phyloP scores from a whole-genome alignment of 2,797 vertebrate genomes.

The Pseudochromis fuscus region DNA sequence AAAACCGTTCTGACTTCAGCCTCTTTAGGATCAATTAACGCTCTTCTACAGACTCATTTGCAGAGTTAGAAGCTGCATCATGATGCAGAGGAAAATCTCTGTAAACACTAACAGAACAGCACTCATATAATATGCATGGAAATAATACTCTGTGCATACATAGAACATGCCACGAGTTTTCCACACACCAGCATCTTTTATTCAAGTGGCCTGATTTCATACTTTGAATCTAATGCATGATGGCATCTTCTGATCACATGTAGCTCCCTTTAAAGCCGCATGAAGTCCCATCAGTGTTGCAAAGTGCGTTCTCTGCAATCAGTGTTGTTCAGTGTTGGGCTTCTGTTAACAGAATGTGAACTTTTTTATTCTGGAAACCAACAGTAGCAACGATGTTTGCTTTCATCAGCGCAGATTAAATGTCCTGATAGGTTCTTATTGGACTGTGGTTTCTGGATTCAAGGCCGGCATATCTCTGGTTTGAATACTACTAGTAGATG shows the following conservation, averaged over 20 bases:
- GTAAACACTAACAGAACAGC: neutral
- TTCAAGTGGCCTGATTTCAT: conserved; percentile 71
- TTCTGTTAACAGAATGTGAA: neutral
- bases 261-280: conserved; percentile 43
- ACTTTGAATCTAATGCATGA: conserved; percentile 72
- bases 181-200: conserved; percentile 55
- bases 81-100: too few species aligned
- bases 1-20: too few species aligned
- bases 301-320: neutral
- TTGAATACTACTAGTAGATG: conserved; percentile 35
- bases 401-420: conserved; percentile 15
- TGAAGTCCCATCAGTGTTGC: conserved; percentile 39
- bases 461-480: neutral
- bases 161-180: neutral
- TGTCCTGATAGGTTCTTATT: conserved; percentile 18
- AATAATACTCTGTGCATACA: neutral
- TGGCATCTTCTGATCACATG: conserved; percentile 65
- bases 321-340: neutral
- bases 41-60: too few species aligned
- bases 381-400: neutral
- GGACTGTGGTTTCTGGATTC: conserved; percentile 38
- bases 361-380: conserved; percentile 11
- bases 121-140: neutral
- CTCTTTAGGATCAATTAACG: too few species aligned
- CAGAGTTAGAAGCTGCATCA: too few species aligned